These are phyloP conservation scores for Albula glossodonta DNA, from an alignment of 2,113 vertebrate species.

Conservation along the genomic window DNA sequence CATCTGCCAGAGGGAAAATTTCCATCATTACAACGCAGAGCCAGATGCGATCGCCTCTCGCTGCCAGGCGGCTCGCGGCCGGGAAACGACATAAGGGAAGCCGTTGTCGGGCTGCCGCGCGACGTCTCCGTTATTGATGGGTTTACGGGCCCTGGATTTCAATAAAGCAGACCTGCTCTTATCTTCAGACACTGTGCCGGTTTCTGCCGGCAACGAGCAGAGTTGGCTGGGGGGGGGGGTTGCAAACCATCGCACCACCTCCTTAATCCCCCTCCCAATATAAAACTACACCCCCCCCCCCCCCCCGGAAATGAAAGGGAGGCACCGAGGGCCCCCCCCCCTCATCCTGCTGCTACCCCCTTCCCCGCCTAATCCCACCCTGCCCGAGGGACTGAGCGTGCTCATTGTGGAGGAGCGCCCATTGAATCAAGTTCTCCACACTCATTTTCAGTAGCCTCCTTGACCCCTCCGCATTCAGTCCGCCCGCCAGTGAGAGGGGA, in stretches of 20 bases:
- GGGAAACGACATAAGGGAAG: constrained; percentile 38
- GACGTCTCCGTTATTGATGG: constrained; percentile 23
- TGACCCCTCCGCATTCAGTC: constrained; percentile 60
- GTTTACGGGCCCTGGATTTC: constrained; percentile 29
- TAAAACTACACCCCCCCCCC: constrained; percentile 10
- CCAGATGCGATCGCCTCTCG: constrained; percentile 48
- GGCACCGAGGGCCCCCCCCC: constrained; percentile 25
- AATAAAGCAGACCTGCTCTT: constrained; percentile 31
- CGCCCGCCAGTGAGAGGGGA: constrained; percentile 51
- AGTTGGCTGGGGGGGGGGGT: constrained; percentile 16
- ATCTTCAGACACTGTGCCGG: constrained; percentile 22
- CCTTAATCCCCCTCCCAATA: constrained; percentile 28
- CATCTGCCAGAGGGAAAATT: constrained; percentile 59
- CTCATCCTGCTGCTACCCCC: constrained; percentile 16
- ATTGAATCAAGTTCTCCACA: constrained; percentile 62
- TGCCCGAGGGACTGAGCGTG: constrained; percentile 47
- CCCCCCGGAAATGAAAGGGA: constrained; percentile 53
- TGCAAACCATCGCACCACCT: constrained; percentile 24
- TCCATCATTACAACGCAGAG: constrained; percentile 61
- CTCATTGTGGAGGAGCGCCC: constrained; percentile 51
- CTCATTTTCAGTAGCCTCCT: constrained; percentile 53
- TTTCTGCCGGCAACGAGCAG: constrained; percentile 16
- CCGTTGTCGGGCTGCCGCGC: neutral
- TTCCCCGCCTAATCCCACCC: constrained; percentile 44
- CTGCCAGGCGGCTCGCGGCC: constrained; percentile 30